Evolutionary conservation across 1,140 invertebrate species (phyloP), one percentile per base, ranked within the genome.

Genomic region (Cecropterus lyciades): DNA sequence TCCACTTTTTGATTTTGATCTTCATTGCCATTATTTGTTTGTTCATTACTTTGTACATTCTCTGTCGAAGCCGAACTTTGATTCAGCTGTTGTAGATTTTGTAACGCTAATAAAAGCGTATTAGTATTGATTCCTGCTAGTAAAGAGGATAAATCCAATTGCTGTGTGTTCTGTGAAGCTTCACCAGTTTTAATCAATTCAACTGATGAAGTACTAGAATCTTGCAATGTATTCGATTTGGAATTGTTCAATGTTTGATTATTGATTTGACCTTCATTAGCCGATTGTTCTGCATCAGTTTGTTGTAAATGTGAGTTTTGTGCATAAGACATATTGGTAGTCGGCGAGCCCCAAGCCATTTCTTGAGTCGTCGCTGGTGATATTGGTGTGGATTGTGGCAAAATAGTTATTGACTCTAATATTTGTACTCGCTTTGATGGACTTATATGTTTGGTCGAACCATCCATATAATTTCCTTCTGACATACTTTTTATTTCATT

Each of bases 61-160:
- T 67, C 55, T 51, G 14, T 63, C 24, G 55, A 40, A 13, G 59
- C 51, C 67, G 72, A 46, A 64, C 60, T 65, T 57, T 82, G 66
- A 17, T 71, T 67, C 27, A 90, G 49, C 48, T 92, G 79, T 59
- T 89, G 84, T 52, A 92, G 77, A 73, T 89, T 92, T 79, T 91
- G 84, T 17, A 91, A 72, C 45, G 89, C 89, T 45, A 92, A 59
- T 11, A 89, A 48, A 9, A 91, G 64, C 17, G 80, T 83, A 52
- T 89, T 84, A 40, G 88, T 85, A 51, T 92, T 87, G 53, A 92
- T 89, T 46, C 82, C 80, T 43, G 82, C 68, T 53, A 91, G 67
- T 60, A 91, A 70, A 67, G 79, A 85, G 10, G 80, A 67, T 5
- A 91, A 62, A 71, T 89, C 84, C 37, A 85, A 20, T 53, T 79